These are phyloP conservation scores for Adelphocoris suturalis DNA, from an alignment of 2,888 invertebrate genomes.

Conservation along the genomic window DNA sequence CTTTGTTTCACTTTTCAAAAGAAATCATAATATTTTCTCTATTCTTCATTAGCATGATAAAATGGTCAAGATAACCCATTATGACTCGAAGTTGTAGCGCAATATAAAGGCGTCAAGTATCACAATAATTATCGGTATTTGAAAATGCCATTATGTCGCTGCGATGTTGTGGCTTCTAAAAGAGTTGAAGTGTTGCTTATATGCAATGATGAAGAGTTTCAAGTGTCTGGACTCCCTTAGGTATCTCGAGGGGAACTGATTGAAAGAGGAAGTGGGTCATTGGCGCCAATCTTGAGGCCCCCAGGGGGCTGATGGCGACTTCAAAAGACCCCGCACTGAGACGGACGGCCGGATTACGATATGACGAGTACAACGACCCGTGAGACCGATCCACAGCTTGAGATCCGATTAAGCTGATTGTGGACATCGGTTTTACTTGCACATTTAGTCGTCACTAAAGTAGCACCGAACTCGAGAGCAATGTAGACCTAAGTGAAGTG, in stretches of 20 bases:
- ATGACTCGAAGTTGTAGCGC: too few relatives aligned
- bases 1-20: too few relatives aligned
- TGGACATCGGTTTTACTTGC: too few relatives aligned
- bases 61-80: too few relatives aligned
- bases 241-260: slow-evolving; percentile 42
- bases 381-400: slow-evolving; percentile 7
- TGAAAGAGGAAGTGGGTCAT: slow-evolving; percentile 67
- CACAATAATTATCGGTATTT: neutral
- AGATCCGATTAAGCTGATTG: too few relatives aligned
- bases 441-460: too few relatives aligned
- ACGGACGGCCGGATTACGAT: slow-evolving; percentile 14
- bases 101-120: neutral
- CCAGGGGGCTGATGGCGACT: slow-evolving; percentile 56
- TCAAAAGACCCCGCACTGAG: slow-evolving; percentile 46
- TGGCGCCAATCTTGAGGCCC: slow-evolving; percentile 66
- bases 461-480: too few relatives aligned
- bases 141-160: neutral
- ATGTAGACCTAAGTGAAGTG: too few relatives aligned
- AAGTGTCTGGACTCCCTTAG: slow-evolving; percentile 9
- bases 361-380: slow-evolving; percentile 38
- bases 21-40: too few relatives aligned
- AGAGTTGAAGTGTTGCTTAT: slow-evolving; percentile 3
- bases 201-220: neutral
- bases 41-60: too few relatives aligned
- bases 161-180: neutral